These are phyloP conservation scores for Bombus picipes DNA, from an alignment of 1,140 invertebrate genomes.

Conservation along the genomic window DNA sequence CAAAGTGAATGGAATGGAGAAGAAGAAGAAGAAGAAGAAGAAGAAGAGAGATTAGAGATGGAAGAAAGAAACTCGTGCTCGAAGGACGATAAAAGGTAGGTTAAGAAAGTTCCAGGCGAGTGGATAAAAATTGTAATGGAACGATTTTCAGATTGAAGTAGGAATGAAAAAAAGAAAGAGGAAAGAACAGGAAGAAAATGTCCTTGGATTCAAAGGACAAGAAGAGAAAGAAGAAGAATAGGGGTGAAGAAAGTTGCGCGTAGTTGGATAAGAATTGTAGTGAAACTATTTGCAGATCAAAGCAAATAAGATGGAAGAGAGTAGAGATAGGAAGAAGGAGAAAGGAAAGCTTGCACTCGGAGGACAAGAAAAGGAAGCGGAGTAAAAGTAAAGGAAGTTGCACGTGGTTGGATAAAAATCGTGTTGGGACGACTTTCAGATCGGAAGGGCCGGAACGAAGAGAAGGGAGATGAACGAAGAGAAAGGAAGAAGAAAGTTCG, in stretches of 20 bases:
- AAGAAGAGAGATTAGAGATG: background rate
- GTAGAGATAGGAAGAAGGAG: background rate
- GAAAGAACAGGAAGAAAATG: background rate
- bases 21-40: background rate
- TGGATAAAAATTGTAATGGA: background rate
- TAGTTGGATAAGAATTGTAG: background rate
- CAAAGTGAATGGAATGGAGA: background rate
- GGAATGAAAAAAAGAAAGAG: background rate
- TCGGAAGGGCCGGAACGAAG: background rate
- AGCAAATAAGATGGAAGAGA: background rate
- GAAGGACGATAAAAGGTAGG: background rate
- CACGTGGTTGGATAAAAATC: slow-evolving; percentile 3
- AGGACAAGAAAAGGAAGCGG: background rate
- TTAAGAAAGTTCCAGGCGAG: background rate
- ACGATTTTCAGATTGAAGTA: background rate
- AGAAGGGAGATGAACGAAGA: background rate
- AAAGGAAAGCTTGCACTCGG: background rate
- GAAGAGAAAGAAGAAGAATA: background rate
- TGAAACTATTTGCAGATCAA: background rate
- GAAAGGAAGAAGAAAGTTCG: background rate
- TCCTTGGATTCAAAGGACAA: background rate
- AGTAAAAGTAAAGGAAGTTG: background rate
- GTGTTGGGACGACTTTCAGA: background rate
- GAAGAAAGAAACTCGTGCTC: background rate
- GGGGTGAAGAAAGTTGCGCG: background rate